phyloP scores from a whole-genome alignment of 2,888 invertebrate genomes.

The Zonitis immaculata region DNA sequence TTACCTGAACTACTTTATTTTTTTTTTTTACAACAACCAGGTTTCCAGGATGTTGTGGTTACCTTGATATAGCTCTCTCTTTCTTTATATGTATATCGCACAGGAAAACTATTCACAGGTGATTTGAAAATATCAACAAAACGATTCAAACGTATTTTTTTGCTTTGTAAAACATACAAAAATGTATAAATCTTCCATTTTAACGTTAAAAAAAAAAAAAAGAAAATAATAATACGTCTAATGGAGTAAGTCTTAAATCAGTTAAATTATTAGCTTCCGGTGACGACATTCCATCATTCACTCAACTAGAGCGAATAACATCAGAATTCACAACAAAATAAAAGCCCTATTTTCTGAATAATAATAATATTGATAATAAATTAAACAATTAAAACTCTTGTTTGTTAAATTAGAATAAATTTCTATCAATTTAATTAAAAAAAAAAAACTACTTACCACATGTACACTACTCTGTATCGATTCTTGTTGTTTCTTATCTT shows the following conservation, averaged over 20 bases:
- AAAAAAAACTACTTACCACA: constrained; percentile 59
- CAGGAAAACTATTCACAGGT: not conserved
- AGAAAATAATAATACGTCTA: too few species aligned
- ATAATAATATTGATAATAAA: not conserved
- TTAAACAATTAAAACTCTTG: not conserved
- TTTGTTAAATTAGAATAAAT: not conserved
- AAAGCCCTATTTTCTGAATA: not conserved
- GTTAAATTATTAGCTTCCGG: constrained; percentile 16
- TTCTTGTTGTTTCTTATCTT: constrained; percentile 59
- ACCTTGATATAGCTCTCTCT: constrained; percentile 4
- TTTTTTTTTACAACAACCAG: too few species aligned
- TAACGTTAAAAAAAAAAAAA: too few species aligned
- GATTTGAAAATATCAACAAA: not conserved
- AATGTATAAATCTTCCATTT: too few species aligned
- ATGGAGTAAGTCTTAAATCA: constrained; percentile 9
- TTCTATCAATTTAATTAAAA: not conserved
- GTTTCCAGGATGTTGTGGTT: constrained; percentile 19
- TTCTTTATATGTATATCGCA: not conserved
- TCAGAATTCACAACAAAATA: not conserved
- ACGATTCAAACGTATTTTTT: not conserved
- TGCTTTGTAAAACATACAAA: not conserved
- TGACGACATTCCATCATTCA: constrained; percentile 11
- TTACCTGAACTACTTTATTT: constrained; percentile 5
- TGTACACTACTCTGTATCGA: constrained; percentile 52
- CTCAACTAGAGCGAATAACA: not conserved